Evolutionary conservation across 2,113 vertebrate genomes (phyloP).

Genomic region (Anthoscopus minutus): DNA sequence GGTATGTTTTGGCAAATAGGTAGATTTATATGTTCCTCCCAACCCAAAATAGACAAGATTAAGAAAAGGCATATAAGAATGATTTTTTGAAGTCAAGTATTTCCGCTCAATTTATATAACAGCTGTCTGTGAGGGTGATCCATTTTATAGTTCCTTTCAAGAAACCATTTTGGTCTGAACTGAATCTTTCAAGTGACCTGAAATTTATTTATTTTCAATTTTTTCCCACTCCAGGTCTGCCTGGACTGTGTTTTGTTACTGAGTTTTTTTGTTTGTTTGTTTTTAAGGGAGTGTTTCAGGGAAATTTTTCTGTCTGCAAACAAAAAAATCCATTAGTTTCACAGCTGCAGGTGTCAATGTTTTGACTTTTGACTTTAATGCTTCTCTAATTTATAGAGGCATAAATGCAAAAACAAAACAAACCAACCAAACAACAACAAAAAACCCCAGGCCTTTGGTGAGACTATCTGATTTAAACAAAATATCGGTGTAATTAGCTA

Average conservation of each 20-base stretch:
- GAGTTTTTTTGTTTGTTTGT: background rate
- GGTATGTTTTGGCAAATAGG: background rate
- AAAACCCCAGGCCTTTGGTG: background rate
- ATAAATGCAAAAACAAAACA: background rate
- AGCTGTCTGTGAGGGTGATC: background rate
- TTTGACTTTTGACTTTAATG: background rate
- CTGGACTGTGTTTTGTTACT: background rate
- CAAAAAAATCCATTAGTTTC: slow-evolving; percentile 1
- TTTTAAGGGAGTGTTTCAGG: background rate
- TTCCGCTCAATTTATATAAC: background rate
- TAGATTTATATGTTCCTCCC: background rate
- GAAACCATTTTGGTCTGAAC: background rate
- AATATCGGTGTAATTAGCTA: background rate
- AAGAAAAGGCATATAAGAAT: background rate
- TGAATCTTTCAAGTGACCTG: background rate
- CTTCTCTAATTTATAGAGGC: background rate
- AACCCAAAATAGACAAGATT: background rate
- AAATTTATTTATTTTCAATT: background rate
- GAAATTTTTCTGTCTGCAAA: background rate
- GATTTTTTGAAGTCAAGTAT: background rate
- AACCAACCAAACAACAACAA: background rate
- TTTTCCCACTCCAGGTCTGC: background rate
- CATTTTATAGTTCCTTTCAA: background rate
- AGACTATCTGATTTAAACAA: background rate
- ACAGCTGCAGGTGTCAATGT: background rate